phyloP scores from a whole-genome alignment of 2,888 invertebrate species.

The Metacarcinus magister region DNA sequence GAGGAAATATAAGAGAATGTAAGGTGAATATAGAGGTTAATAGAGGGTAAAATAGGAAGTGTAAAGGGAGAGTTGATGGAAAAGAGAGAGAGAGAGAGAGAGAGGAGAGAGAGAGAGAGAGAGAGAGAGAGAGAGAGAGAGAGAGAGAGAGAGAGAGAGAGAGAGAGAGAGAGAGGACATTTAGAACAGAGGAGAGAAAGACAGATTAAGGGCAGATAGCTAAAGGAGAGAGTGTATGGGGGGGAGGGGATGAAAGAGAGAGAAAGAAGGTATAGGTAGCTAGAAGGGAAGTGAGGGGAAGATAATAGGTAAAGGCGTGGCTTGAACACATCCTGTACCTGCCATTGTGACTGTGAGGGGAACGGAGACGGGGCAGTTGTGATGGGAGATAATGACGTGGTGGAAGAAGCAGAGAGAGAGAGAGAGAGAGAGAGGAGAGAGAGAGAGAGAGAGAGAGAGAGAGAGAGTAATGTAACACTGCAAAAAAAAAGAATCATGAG shows the following conservation, averaged over 20 bases:
- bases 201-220: neutral
- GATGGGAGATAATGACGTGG: neutral
- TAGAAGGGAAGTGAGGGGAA: neutral
- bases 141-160: conserved; percentile 20
- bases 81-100: neutral
- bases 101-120: neutral
- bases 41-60: neutral
- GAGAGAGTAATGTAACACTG: too few relatives aligned
- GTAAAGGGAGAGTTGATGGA: neutral
- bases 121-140: neutral
- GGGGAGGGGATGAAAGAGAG: neutral
- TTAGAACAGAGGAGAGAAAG: neutral
- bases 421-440: neutral
- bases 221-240: neutral
- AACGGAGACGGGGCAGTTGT: neutral
- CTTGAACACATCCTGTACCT: neutral
- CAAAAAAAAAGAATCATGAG: too few relatives aligned
- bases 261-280: neutral
- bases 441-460: neutral
- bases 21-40: neutral
- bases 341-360: neutral
- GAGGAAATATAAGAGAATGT: neutral
- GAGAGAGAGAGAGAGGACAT: neutral
- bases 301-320: neutral
- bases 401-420: neutral